Percentiles rank a stretch among this genome's conserved stretches.
These are phyloP conservation scores for Platichthys stellatus DNA, from an alignment of 2,113 vertebrate genomes.

Conservation along the genomic window DNA sequence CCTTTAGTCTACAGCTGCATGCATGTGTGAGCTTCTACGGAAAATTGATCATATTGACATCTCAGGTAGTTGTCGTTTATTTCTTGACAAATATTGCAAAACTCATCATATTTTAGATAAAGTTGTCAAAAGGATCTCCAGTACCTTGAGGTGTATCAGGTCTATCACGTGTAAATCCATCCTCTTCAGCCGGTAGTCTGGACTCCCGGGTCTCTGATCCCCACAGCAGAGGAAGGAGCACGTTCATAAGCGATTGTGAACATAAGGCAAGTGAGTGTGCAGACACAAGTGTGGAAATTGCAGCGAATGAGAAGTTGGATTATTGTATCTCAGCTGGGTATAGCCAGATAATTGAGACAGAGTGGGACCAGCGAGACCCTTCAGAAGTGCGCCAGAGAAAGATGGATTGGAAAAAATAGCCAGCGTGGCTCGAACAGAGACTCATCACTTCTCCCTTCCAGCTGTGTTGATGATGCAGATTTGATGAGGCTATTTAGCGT, in stretches of 20 bases:
- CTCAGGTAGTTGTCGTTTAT: neutral
- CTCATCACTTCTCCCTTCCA: conserved; percentile 70
- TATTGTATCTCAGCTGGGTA: conserved; percentile 83
- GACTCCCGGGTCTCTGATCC: conserved; percentile 72
- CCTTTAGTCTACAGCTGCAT: no score
- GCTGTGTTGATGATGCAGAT: conserved; percentile 78
- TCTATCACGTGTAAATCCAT: conserved; percentile 63
- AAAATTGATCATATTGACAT: neutral
- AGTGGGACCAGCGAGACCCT: conserved; percentile 74
- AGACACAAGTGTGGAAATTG: conserved; percentile 84
- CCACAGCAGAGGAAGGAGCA: conserved; percentile 71
- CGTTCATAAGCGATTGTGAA: conserved; percentile 79
- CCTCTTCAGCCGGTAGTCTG: conserved; percentile 57
- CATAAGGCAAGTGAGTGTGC: conserved; percentile 76
- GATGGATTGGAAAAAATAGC: conserved; percentile 77
- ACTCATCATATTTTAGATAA: neutral
- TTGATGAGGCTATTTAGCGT: conserved; percentile 65
- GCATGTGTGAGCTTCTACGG: no score
- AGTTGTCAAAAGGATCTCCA: conserved; percentile 11
- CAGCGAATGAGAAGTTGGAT: conserved; percentile 84
- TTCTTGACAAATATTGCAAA: neutral
- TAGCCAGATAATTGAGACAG: conserved; percentile 80
- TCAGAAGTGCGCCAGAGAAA: conserved; percentile 73
- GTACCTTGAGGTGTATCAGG: conserved; percentile 10
- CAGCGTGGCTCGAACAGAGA: conserved; percentile 73